Percentiles rank a stretch among this genome's conserved stretches.
phyloP scores from a whole-genome alignment of 2,797 vertebrate species.

The Cirrhinus molitorella region DNA sequence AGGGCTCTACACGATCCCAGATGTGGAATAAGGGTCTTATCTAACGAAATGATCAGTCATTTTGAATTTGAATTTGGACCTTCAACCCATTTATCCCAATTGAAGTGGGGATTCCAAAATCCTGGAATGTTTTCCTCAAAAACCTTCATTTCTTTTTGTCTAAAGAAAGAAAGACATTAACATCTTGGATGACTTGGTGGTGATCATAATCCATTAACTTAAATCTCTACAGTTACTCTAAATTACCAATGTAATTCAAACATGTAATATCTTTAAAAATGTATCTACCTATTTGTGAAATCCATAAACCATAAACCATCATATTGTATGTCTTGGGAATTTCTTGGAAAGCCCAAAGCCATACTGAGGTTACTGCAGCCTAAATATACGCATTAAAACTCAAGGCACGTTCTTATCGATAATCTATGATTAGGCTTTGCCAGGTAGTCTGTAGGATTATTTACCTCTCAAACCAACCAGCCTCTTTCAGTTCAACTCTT shows the following conservation, averaged over 20 bases:
- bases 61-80: too few relatives aligned
- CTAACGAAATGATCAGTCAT: too few relatives aligned
- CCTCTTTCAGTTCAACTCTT: constrained; percentile 2
- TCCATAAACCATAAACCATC: background rate
- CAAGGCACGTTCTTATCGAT: constrained; percentile 47
- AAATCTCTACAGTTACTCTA: background rate
- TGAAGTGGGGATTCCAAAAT: too few relatives aligned
- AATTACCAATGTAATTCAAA: background rate
- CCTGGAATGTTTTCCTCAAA: too few relatives aligned
- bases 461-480: constrained; percentile 5
- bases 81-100: too few relatives aligned
- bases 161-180: too few relatives aligned
- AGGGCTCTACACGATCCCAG: too few relatives aligned
- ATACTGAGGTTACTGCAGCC: constrained; percentile 19
- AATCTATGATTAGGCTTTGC: constrained; percentile 39
- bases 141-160: too few relatives aligned
- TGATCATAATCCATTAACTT: too few relatives aligned
- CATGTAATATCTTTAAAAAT: background rate
- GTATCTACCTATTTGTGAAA: background rate
- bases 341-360: constrained; percentile 14
- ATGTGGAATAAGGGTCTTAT: too few relatives aligned
- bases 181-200: too few relatives aligned
- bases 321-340: background rate
- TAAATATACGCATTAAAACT: constrained; percentile 42
- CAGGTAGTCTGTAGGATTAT: constrained; percentile 26